Base-by-base conservation (phyloP, 1,140 invertebrate genomes). In the Lasioglossum baleicum region DNA sequence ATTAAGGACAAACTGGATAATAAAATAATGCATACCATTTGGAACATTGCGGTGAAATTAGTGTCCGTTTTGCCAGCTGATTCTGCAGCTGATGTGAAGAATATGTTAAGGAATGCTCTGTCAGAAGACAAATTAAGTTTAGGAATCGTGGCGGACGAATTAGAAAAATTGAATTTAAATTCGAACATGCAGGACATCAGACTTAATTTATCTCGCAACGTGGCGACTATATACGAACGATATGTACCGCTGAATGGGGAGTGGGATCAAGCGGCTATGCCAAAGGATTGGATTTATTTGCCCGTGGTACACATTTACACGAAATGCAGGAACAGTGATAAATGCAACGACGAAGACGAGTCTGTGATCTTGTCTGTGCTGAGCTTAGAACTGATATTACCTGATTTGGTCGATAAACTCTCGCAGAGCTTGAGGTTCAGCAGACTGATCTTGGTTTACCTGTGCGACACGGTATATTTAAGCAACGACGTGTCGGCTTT, bases 231-330 rank as follows among this genome's bases (percentile, higher is more conserved):
- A 1, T 93, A 91, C 22, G 83, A 88, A 17, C 82, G 79, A 48
- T 93, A 90, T 63, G 74, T 93, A 3, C 71, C 66, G 2, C 20
- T 40, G 13, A 84, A 81, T 7, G 88, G 87, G 10, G 84, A 58
- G 35, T 93, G 92, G 92, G 72, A 79, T n/a, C 89, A 92, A 63
- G 80, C 90, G 7, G 91, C 91, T 2, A 93, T 96, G 83, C 95
- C 95, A 0, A 94, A 94, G 86, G 95, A 96, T 87, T 96, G 95
- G 95, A 94, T 95, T 10, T 96, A 95, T 84, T 91, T 95, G 48
- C 95, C 95, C 2, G 92, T 96, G 26, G 90, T 96, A 2, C 92
- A 94, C 51, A 86, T 95, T 44, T 95, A 96, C 74, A 91, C 93
- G 3, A 94, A 93, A 48, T 84, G 80, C 17, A 91, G 86, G 75